Evolutionary conservation across 2,888 invertebrate species (phyloP), one percentile per base, ranked within the genome.

Genomic region (Drosophila quinaria): DNA sequence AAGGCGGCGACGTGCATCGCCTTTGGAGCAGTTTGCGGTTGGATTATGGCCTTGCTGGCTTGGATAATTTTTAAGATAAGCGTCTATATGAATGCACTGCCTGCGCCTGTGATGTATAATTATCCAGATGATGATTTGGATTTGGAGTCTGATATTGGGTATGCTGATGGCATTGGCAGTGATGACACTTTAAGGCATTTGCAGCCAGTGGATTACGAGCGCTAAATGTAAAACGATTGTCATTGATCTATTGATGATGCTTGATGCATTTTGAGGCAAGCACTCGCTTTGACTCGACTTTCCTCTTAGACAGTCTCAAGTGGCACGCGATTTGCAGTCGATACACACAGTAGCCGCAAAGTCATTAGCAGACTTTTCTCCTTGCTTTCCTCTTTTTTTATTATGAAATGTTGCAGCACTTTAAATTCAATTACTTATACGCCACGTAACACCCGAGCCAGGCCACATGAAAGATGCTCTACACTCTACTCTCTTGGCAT

Each of bases 391-490:
- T 67, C 41, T 42, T 49, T 50, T 55, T 29, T 60, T 41, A 49
- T 25, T 37, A 61, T 56, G 52, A 39, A 56, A 62, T 64, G 61
- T 58, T 66, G 74, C 70, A 50, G 29, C 59, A 61, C 66, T 80
- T 78, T 74, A 78, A 78, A 80, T 80, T 80, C 74, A 78, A 80
- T 80, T 80, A 74, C 81, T 68, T 60, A 70, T 72, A 68, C 70
- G 67, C 80, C 69, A 55, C 50, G 70, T 50, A 60, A 13, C 42
- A 62, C 49, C 11, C 54, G 17, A 22, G 19, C 15, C 19, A 15
- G 52, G 41, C 60, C 62, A 60, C 50, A 66, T 46, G 58, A 67
- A 73, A 70, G 51, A 41, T 35, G 50, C 63, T 41, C 19, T 10
- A 35, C 55, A n/a, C 61, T 19, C 55, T 11, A n/a, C 61, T 19